A percentile compares a stretch with the other conserved stretches of the same genome.
Conservation (phyloP, 2,888 invertebrate species). For the Strigamia transsilvanica region DNA sequence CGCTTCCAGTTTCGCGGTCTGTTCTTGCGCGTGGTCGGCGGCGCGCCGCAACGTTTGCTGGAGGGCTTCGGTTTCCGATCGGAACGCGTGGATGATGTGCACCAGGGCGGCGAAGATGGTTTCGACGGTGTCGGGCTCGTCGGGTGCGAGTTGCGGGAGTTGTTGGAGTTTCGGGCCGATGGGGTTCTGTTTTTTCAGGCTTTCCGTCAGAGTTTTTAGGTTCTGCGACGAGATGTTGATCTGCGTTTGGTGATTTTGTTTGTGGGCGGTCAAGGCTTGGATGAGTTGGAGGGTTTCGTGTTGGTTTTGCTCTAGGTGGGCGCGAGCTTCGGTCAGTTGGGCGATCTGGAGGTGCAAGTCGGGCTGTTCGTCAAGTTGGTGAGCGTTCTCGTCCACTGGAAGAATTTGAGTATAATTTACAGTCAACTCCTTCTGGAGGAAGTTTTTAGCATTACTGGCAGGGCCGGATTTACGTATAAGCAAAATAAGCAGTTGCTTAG, state of each 20-base stretch:
- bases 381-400: not conserved
- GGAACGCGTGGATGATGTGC: not conserved
- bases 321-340: not conserved
- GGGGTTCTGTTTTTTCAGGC: not conserved
- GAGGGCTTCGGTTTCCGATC: not conserved
- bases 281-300: not conserved
- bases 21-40: not conserved
- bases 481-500: too few relatives aligned
- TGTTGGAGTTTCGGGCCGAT: not conserved
- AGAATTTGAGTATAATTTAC: not conserved
- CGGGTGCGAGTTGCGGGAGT: not conserved
- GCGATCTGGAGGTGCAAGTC: not conserved
- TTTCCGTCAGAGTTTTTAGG: not conserved
- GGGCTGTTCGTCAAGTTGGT: not conserved
- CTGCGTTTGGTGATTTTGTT: not conserved
- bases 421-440: too few relatives aligned
- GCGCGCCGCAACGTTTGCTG: not conserved
- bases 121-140: not conserved
- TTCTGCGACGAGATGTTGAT: not conserved
- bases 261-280: not conserved
- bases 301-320: conserved; percentile 7
- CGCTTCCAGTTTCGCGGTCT: not conserved
- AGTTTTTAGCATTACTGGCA: too few relatives aligned
- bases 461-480: too few relatives aligned
- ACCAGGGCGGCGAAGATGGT: not conserved